Base-by-base conservation (phyloP, 2,113 vertebrate genomes). In the Rafetus swinhoei region DNA sequence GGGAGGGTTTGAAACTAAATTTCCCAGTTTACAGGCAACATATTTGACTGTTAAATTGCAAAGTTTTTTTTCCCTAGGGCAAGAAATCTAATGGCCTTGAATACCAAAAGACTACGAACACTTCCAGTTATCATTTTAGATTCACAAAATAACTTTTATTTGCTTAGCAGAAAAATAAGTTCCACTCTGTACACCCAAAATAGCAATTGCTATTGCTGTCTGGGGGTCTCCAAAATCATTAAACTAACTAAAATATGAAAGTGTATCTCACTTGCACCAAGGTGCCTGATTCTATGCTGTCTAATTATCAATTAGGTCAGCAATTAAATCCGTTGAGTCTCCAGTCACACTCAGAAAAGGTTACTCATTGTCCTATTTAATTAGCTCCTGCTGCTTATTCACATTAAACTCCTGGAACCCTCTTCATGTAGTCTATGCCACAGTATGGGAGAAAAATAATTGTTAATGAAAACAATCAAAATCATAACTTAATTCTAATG, bases 291-390 rank as follows among this genome's bases (percentile, higher is more conserved):
- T 94, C 90, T 90, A 77, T 35, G 7, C 39, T 91, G 16, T 80
- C 76, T 79, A 86, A 94, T 96, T 91, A 93, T 82, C 95, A 93
- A 93, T 94, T 89, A 90, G 55, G 39, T 53, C 82, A 3, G 87
- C 88, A 92, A 69, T 95, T 94, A 95, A 93, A 88, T 94, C 86
- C 85, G 77, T 72, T 93, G 95, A 86, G 39, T 90, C 88, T 91
- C 82, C 9, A 87, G 74, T 89, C 72, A 60, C 32, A 74, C 72
- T 88, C 85, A 7, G 59, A 86, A 93, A 95, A 94, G 81, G 87
- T 95, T 96, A 95, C 88, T 96, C 93, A 96, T 96, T 96, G 94
- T 97, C 90, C 91, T 92, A 93, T 53, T 88, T 93, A 88, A 84
- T 95, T 76, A 91, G 89, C 91, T 94, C 93, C 91, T 84, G 80